Percentiles rank a stretch among this genome's conserved stretches.
Evolutionary conservation across 1,140 invertebrate species (phyloP).

Genomic region (Brachionus rubens): DNA sequence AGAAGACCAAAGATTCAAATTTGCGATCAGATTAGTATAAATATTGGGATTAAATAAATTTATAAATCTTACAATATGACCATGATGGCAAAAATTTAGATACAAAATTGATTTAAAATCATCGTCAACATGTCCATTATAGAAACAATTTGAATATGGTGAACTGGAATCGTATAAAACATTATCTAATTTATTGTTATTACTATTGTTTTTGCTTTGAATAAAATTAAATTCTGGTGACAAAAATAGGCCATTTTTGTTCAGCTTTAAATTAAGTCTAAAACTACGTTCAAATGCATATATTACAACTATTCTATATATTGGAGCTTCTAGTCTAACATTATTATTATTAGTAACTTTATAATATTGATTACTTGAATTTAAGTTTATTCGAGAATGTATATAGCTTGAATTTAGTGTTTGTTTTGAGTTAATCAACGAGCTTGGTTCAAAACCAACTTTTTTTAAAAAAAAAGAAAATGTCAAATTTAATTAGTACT

Average conservation of each 20-base stretch:
- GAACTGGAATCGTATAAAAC: background rate
- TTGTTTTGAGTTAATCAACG: too few relatives aligned
- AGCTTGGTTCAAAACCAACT: too few relatives aligned
- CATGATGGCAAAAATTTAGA: constrained; percentile 10
- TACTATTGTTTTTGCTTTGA: too few relatives aligned
- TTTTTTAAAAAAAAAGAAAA: too few relatives aligned
- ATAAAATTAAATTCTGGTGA: background rate
- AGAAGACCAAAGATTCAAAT: too few relatives aligned
- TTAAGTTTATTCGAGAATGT: too few relatives aligned
- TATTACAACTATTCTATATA: background rate
- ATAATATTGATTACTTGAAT: too few relatives aligned
- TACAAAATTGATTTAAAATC: background rate
- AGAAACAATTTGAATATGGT: constrained; percentile 12
- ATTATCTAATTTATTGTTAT: background rate
- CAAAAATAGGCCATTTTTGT: background rate
- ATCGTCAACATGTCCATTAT: constrained; percentile 12
- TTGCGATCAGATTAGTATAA: too few relatives aligned
- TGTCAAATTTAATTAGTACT: too few relatives aligned
- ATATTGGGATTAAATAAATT: too few relatives aligned
- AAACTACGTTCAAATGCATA: background rate
- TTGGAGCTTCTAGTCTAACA: background rate
- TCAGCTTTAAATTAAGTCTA: background rate
- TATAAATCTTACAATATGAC: constrained; percentile 6
- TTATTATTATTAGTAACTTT: too few relatives aligned
- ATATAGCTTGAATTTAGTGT: too few relatives aligned